phyloP scores from a whole-genome alignment of 2,797 vertebrate species.

The Falco rusticolus region DNA sequence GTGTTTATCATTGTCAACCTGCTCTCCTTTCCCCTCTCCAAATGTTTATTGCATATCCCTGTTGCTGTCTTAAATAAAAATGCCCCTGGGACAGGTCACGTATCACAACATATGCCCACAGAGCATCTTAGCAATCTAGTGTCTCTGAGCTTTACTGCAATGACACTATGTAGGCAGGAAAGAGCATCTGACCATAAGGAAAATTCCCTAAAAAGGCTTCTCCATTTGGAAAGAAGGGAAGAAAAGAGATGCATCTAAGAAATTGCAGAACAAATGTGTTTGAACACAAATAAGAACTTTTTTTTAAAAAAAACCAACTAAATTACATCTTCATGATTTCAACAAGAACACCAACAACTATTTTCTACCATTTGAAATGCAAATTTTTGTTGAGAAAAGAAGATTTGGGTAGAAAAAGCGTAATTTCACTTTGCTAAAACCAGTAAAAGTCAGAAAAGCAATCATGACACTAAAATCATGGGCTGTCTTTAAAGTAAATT shows the following conservation, averaged over 20 bases:
- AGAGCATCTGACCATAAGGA: neutral
- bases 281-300: neutral
- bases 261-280: neutral
- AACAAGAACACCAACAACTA: neutral
- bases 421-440: neutral
- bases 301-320: neutral
- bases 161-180: neutral
- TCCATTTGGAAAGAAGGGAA: neutral
- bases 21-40: neutral
- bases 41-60: neutral
- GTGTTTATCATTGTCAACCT: neutral
- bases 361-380: neutral
- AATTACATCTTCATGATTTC: neutral
- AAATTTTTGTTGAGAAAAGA: neutral
- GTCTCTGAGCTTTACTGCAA: neutral
- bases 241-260: neutral
- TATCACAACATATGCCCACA: neutral
- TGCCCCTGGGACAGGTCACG: neutral
- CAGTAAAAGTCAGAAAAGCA: neutral
- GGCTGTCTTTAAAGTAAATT: neutral
- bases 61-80: neutral
- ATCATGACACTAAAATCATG: neutral
- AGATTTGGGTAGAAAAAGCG: neutral
- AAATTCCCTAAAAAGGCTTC: neutral
- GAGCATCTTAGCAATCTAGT: neutral